A percentile compares a stretch with the other conserved stretches of the same genome.
These are phyloP conservation scores for Delichon dasypus DNA, from an alignment of 2,797 vertebrate species.

Conservation along the genomic window DNA sequence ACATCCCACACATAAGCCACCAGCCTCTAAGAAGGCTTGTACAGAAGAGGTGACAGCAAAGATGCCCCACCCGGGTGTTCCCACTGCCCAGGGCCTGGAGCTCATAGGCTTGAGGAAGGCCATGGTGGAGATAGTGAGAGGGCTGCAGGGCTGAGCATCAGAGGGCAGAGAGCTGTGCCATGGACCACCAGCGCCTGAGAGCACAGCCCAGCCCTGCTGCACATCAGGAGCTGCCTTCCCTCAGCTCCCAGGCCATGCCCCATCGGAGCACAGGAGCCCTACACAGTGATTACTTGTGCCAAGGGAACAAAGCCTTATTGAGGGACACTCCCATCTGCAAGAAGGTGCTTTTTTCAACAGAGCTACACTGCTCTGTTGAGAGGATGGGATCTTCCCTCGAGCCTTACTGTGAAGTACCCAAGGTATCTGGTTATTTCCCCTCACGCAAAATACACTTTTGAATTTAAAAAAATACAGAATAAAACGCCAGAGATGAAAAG, in stretches of 20 bases:
- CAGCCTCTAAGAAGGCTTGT: not conserved
- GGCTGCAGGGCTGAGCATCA: not conserved
- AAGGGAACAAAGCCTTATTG: not conserved
- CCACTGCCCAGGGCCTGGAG: accelerated
- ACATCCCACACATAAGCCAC: not conserved
- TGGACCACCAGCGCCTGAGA: accelerated
- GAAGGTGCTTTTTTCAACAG: not conserved
- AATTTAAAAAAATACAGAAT: not conserved
- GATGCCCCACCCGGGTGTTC: not conserved
- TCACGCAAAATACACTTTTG: not conserved
- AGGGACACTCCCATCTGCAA: not conserved
- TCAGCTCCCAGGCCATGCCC: accelerated
- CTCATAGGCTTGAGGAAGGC: not conserved
- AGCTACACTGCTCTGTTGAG: not conserved
- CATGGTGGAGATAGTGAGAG: not conserved
- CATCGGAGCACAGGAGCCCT: accelerated
- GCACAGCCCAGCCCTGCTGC: not conserved
- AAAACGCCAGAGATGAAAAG: not conserved
- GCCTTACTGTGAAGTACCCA: not conserved
- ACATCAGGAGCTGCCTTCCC: not conserved
- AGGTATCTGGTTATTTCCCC: not conserved
- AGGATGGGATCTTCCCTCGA: not conserved
- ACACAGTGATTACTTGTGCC: accelerated
- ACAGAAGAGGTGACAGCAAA: not conserved
- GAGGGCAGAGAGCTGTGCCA: not conserved